Base-by-base conservation (phyloP, 1,140 invertebrate genomes). In the Olivierus martensii region DNA sequence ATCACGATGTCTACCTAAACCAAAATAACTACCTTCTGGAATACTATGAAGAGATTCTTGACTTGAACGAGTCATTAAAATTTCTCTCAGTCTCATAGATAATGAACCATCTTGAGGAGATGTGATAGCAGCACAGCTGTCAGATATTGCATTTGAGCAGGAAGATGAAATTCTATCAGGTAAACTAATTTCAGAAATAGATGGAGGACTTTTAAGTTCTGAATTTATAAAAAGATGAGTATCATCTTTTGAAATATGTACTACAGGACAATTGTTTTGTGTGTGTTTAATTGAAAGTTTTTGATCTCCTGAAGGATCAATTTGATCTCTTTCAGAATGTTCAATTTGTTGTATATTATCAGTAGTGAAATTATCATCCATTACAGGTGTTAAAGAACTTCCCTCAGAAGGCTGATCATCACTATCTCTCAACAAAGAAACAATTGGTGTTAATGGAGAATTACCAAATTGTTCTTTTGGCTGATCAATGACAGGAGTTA, bases 1-100 rank as follows among this genome's bases (percentile, higher is more conserved):
- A 57, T 67, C 65, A 36, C 53, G 55, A 57, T 63, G 65, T 42
- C 54, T 46, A 14, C 58, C 64, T 38, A 61, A 53, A 38, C 62
- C 64, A 59, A 59, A 49, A 59, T 51, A 63, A 44, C 57, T 58
- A 14, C 63, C 59, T 47, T 62, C 55, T 19, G 36, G 45, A 37
- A 56, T 46, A 44, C 41, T 53, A 14, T 38, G 53, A 39, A 19
- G 17, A 46, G 56, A 53, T 22, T 51, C 41, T 10, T 56, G 42
- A 52, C 36, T 45, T 14, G 14, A 19, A 6, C 14, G 17, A 11
- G 4, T 15, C 15, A 18, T 19, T 45, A 45, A 12, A 18, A 45
- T 22, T 18, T 18, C 17, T 15, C 14, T 6, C 11, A 41, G 11
- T 12, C 17, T 41, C 17, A 15, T 18, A 18, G 39, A 15, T 15